A percentile compares a stretch with the other conserved stretches of the same genome.
phyloP scores from a whole-genome alignment of 2,797 vertebrate genomes.

The Sarcophilus harrisii region DNA sequence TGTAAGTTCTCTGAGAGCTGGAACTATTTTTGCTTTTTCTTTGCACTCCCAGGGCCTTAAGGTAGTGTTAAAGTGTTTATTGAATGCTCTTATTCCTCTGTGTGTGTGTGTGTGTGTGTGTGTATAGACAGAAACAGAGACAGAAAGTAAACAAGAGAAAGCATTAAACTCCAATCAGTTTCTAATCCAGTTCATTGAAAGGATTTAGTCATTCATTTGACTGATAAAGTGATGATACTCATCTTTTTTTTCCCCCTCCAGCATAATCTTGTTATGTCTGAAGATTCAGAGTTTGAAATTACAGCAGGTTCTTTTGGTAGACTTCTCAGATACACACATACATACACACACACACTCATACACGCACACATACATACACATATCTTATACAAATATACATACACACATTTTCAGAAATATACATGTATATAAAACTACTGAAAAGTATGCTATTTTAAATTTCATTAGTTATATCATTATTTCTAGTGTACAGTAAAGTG shows the following conservation, averaged over 20 bases:
- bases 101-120: not conserved
- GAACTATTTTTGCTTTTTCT: not conserved
- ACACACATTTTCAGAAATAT: not conserved
- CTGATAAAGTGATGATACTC: slow-evolving; percentile 93
- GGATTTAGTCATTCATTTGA: slow-evolving; percentile 94
- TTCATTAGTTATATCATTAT: not conserved
- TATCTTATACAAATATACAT: not conserved
- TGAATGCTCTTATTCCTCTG: not conserved
- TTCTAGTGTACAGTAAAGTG: not conserved
- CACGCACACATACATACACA: not conserved
- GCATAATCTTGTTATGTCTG: slow-evolving; percentile 96
- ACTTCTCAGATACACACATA: not conserved
- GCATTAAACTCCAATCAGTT: slow-evolving; percentile 89
- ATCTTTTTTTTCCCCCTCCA: slow-evolving; percentile 92
- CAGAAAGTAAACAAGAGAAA: slow-evolving; percentile 89
- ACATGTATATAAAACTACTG: not conserved
- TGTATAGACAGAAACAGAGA: not conserved
- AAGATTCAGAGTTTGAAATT: slow-evolving; percentile 90
- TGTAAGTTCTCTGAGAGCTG: not conserved
- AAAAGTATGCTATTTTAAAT: not conserved
- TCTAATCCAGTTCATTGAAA: slow-evolving; percentile 92
- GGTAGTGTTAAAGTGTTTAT: not conserved
- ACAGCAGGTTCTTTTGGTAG: not conserved
- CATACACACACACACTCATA: not conserved
- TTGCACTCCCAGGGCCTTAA: not conserved